These are phyloP conservation scores for Varanus komodoensis DNA, from an alignment of 2,113 vertebrate species.

Conservation along the genomic window DNA sequence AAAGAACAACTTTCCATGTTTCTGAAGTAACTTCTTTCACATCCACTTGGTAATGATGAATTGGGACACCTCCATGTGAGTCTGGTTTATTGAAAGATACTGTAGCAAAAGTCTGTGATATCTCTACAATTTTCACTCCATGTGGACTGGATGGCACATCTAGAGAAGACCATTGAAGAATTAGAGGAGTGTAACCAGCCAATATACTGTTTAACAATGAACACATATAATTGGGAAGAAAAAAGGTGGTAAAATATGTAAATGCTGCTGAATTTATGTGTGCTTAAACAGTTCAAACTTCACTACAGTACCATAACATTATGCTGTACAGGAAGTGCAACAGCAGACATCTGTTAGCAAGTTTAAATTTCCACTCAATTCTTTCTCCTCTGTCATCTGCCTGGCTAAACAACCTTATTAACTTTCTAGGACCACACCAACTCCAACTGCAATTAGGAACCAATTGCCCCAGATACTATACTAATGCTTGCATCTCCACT, in stretches of 20 bases:
- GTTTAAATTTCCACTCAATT: not conserved
- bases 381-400: not conserved
- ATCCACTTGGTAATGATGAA: conserved; percentile 95
- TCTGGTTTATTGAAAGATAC: conserved; percentile 94
- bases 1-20: conserved; percentile 93
- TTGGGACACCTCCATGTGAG: conserved; percentile 96
- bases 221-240: not conserved
- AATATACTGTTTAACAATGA: not conserved
- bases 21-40: conserved; percentile 90
- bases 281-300: not conserved
- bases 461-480: not conserved
- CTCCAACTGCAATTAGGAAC: not conserved
- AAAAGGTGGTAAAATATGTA: not conserved
- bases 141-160: conserved; percentile 96
- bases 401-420: not conserved
- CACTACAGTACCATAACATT: not conserved
- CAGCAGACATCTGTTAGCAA: not conserved
- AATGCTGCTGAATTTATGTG: not conserved
- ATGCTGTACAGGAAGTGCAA: not conserved
- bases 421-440: not conserved
- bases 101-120: conserved; percentile 92
- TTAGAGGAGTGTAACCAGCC: not conserved
- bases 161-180: conserved; percentile 63
- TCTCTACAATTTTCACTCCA: conserved; percentile 87
- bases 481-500: not conserved